These are phyloP conservation scores for Tenualosa ilisha DNA, from an alignment of 2,797 vertebrate genomes.

Conservation along the genomic window DNA sequence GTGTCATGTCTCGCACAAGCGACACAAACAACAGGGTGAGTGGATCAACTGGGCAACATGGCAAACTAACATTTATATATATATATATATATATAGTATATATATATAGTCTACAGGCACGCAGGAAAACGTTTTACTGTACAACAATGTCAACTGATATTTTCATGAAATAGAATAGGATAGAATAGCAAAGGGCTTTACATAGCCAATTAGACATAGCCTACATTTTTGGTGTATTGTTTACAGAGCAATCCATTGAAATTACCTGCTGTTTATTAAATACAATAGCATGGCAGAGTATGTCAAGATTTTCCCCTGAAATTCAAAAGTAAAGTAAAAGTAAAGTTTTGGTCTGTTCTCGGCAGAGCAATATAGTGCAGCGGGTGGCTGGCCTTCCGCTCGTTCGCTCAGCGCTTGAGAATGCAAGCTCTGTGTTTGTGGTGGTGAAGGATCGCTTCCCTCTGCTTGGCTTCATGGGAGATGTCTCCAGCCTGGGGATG, in stretches of 20 bases:
- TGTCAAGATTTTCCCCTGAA: constrained; percentile 13
- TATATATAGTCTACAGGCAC: neutral
- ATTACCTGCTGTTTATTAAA: neutral
- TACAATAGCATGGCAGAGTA: neutral
- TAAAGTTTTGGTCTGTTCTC: neutral
- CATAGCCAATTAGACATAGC: neutral
- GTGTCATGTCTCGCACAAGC: constrained; percentile 56
- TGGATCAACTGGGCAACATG: neutral
- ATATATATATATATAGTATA: too few relatives aligned
- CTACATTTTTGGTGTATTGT: neutral
- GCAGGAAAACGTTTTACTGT: neutral
- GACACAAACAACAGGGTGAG: constrained; percentile 57
- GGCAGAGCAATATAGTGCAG: constrained; percentile 60
- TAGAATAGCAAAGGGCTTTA: neutral
- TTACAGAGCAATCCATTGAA: neutral
- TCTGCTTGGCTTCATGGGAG: constrained; percentile 66
- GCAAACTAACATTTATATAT: neutral
- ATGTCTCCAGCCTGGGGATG: constrained; percentile 59
- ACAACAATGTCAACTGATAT: too few relatives aligned
- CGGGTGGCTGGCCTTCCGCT: constrained; percentile 64
- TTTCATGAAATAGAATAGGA: too few relatives aligned
- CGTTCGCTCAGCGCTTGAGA: constrained; percentile 59
- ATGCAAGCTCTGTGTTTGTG: constrained; percentile 49
- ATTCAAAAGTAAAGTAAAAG: neutral
- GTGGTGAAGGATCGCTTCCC: constrained; percentile 66